Base-by-base conservation (phyloP, 2,888 invertebrate species). In the Phalera bucephala region DNA sequence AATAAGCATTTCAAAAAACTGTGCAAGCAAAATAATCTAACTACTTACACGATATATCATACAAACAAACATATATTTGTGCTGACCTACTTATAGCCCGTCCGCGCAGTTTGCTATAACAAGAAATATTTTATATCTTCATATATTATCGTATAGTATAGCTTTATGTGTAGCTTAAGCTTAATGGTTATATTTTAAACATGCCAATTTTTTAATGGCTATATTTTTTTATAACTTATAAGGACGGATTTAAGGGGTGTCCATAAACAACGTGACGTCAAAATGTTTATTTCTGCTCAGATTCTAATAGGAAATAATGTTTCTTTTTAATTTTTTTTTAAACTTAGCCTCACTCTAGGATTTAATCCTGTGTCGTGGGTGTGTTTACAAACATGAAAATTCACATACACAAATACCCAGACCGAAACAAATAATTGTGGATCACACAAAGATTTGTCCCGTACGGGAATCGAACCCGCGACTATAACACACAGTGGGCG, bases 101-200 rank as follows among this genome's bases (percentile, higher is more conserved):
- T 91, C 95, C 95, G 86, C 93, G 94, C 70, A 95, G 94, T 92
- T 93, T 94, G 92, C 95, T 95, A 92, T 89, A 91, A 91, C 84
- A 81, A 73, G 79, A 81, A 85, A 67, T 50, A 35, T 55, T 29
- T 62, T 45, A 50, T 42, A 49, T 47, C 48, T 64, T 65, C 61
- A 60, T 59, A 52, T 57, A 45, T 50, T 53, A 65, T 50, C 17
- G 40, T 51, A 47, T 56, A 28, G 36, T 39, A 33, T 52, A 69
- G 70, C 69, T 54, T 52, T 54, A 32, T 15, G 9, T 42, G 22
- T 48, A 49, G 46, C 39, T 41, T 40, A 46, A 12, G 34, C 9
- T 31, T 41, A 40, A 46, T 39, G 8, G 12, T 17, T 17, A 17
- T 31, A 28, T 9, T 31, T 15, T 30, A 31, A n/a, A 19, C 34